Evolutionary conservation across 2,888 invertebrate genomes (phyloP), one percentile per base, ranked within the genome.

Genomic region (Cantharis rustica): DNA sequence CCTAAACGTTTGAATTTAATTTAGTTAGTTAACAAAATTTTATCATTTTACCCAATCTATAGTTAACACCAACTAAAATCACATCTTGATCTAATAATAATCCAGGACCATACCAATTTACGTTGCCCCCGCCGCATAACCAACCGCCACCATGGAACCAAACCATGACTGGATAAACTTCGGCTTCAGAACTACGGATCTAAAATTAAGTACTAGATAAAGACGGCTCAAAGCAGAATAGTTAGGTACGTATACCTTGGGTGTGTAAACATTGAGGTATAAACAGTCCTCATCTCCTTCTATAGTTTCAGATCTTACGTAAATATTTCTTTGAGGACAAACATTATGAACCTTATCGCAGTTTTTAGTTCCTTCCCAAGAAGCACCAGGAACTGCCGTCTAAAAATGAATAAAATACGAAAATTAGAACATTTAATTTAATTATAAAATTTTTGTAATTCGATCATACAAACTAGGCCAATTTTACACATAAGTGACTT

Each of bases 221-320:
- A 47, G 7, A 70, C n/a, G n/a, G 10, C 9, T 13, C 13, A 13
- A 23, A 9, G 26, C 15, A 16, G n/a, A 68, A 16, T 17, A 68
- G 10, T 10, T 23, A 16, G 10, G 9, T 63, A 27, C 3, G 10
- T 63, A n/a, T 72, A 88, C 89, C 83, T 89, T 87, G 11, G 92
- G 92, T 5, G 90, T 89, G 84, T 92, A 93, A 13, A 93, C 91
- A 83, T 96, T 96, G 4, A 97, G 88, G 80, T 95, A 96, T 2
- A 97, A 90, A 83, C 96, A 97, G 86, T 97, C 95, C 87, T 97
- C 96, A 79, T 89, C 90, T 0, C 95, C 95, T 68, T 91, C 91
- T 62, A 94, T 71, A 15, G 31, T 16, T 10, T 73, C 73, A 61
- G 64, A 69, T 78, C 73, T 73, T 7, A 68, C 47, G 27, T 78